Evolutionary conservation across 2,113 vertebrate genomes (phyloP), one percentile per base, ranked within the genome.

Genomic region (Scopus umbretta): DNA sequence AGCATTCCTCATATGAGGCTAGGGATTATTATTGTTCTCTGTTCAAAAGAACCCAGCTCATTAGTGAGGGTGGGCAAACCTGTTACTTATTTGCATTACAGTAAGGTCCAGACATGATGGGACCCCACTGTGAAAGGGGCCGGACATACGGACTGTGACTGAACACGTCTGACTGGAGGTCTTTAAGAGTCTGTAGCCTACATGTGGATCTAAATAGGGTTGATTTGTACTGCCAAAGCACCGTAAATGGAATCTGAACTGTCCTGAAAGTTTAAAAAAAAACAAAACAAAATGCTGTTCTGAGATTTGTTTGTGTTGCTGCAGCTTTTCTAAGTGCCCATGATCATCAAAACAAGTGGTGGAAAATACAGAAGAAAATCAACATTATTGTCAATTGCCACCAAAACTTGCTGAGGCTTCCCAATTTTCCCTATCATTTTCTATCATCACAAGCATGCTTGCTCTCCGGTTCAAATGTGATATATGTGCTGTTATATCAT

Each of bases 1-100:
- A 95, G 59, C 53, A 75, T 62, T 89, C 70, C 75, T 87, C 84
- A 71, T 6, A 10, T 38, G 73, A 49, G 58, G 49, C 66, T 63
- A 61, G 53, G 82, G 72, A 75, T 88, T 91, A 63, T 78, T 90
- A 78, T 7, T 80, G 47, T 59, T 87, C 72, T 47, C 40, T 1
- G 6, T 62, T 83, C 75, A 86, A 93, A 95, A 92, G 73, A 82
- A 95, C 93, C 12, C 63, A 92, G 83, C 71, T 80, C 88, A 79
- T 87, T 84, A 96, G 53, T 43, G 70, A 90, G 78, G 38, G 74
- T 61, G 68, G 63, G 42, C 72, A 95, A 94, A 80, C 70, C 68
- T 89, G 40, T 36, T 59, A 49, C 68, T 81, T 80, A 80, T 88
- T 67, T 92, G 84, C 78, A 93, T 75, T 61, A 65, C 85, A 81